Evolutionary conservation across 2,888 invertebrate species (phyloP), one percentile per base, ranked within the genome.

Genomic region (Pteria penguin): DNA sequence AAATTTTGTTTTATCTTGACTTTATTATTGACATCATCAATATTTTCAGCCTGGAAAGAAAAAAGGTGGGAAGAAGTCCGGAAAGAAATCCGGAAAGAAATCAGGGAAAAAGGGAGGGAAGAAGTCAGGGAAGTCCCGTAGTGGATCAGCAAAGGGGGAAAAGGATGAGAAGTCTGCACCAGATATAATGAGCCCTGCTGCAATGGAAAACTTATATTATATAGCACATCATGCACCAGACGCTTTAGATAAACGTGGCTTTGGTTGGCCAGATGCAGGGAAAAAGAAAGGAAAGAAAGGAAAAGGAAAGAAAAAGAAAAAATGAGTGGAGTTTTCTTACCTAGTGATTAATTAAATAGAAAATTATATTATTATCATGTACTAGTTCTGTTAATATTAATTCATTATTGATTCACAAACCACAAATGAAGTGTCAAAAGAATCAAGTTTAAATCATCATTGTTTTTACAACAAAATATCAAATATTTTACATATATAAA

Each of bases 151-250:
- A 29, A 88, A 88, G 78, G 84, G 86, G 18, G 81, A 80, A 22
- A 84, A 86, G 67, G 77, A 82, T 55, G 84, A 82, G 45, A 83
- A 78, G 69, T 70, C 80, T 65, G 87, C 95, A 45, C 95, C 96
- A 70, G 97, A 97, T 87, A 96, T 97, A 88, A 95, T 97, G 87
- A 96, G 96, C 81, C 96, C 96, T 85, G 95, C 96, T 2, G 97
- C 97, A 0, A 97, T 98, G 96, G 96, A 97, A 82, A 98, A 98
- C 89, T 97, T 97, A 0, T 97, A 98, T 91, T 96, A 96, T 89
- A 96, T 96, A 0, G 97, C 97, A 84, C 98, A 98, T 90, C 97
- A 97, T 90, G 96, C 97, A 0, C 97, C 97, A 92, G 97, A 97
- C 89, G 94, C 97, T 11, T 93, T 98, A 18, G 95, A 95, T 86